Evolutionary conservation across 2,113 vertebrate genomes (phyloP), one percentile per base, ranked within the genome.

Genomic region (Megaceryle maxima): DNA sequence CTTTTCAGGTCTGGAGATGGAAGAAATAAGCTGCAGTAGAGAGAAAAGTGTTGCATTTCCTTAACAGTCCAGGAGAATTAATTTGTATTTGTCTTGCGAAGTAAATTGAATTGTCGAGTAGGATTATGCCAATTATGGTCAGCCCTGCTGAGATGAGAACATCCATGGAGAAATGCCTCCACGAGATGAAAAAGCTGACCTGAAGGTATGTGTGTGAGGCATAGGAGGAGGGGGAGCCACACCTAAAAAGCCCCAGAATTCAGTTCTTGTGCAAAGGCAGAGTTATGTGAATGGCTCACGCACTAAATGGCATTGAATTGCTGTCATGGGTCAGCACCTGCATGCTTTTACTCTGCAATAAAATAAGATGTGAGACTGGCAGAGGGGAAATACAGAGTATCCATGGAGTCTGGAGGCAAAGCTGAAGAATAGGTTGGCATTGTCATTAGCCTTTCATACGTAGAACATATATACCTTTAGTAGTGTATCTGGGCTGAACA

Each of bases 11-110:
- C 4, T 41, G 60, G 89, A 72, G 64, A 46, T 15, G 25, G 68
- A 92, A 70, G 64, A 46, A 63, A 46, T 37, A 39, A 88, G 19
- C 88, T 59, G 79, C 75, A 50, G 59, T 13, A 75, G 39, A 79
- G 75, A 70, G 33, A 12, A 21, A 55, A 59, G 41, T 2, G 39
- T 24, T 72, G 18, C 12, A 11, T 88, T 86, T 90, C 31, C 68
- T 31, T 17, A 41, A 10, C 41, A 55, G 80, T 5, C 46, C 26
- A 11, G 80, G 67, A 66, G 50, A 83, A 84, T 75, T 29, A 8
- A 56, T 95, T 70, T 67, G 16, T 51, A 20, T 94, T 90, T 79
- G 56, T 76, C 70, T 83, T 57, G 51, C n/a, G 4, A 78, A 94
- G 17, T 60, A 56, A 94, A 92, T 68, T 37, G 86, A 78, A 72